These are phyloP conservation scores for Gadus chalcogrammus DNA, from an alignment of 2,113 vertebrate species.

Conservation along the genomic window DNA sequence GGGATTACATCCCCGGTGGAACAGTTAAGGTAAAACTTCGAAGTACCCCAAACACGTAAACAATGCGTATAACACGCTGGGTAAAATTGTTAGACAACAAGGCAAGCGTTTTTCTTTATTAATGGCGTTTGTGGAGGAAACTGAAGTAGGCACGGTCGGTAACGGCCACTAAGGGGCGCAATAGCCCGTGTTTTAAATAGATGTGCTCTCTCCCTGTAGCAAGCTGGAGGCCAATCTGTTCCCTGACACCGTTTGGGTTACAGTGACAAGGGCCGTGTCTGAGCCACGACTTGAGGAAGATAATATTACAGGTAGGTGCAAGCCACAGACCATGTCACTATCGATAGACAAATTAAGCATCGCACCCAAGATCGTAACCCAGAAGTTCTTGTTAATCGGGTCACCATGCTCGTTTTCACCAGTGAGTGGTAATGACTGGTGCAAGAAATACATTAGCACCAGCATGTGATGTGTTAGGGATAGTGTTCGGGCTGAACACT, in stretches of 20 bases:
- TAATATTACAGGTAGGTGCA: constrained; percentile 94
- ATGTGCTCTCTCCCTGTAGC: constrained; percentile 11
- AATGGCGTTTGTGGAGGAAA: too few relatives aligned
- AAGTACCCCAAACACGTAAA: too few relatives aligned
- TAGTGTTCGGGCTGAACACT: too few relatives aligned
- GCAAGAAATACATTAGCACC: too few relatives aligned
- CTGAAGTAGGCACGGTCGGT: constrained; percentile 1
- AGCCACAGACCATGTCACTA: constrained; percentile 75
- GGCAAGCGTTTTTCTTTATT: too few relatives aligned
- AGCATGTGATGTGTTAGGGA: too few relatives aligned
- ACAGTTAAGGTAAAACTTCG: too few relatives aligned
- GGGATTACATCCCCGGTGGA: too few relatives aligned
- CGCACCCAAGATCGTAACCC: constrained; percentile 65
- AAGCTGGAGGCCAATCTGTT: constrained; percentile 36
- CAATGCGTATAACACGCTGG: too few relatives aligned
- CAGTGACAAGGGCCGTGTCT: constrained; percentile 87
- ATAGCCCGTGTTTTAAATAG: constrained; percentile 60
- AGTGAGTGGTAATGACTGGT: constrained; percentile 50
- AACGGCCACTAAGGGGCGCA: constrained; percentile 73
- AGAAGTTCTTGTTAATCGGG: constrained; percentile 63
- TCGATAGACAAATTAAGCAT: constrained; percentile 64
- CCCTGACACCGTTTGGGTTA: constrained; percentile 70
- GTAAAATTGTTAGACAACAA: too few relatives aligned
- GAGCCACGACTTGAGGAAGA: constrained; percentile 87
- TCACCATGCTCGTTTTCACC: constrained; percentile 62